Conservation (phyloP, 64 coral and sea anemone species). For the Astreopora myriophthalma region DNA sequence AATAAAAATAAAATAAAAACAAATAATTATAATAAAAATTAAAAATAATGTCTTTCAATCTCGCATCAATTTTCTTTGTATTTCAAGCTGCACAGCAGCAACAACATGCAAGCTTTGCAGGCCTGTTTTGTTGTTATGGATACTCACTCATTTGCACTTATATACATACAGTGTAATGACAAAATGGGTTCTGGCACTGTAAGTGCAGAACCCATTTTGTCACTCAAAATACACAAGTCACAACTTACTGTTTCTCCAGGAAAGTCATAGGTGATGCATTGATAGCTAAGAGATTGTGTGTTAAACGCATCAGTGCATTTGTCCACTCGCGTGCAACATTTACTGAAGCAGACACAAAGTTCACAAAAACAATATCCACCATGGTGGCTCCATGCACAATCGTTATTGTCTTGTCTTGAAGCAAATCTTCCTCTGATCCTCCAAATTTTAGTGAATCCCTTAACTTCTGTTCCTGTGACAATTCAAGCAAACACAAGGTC, state of each 20-base stretch:
- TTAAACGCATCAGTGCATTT: constrained; percentile 72
- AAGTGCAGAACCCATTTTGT: too few relatives aligned
- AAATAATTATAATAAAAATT: too few relatives aligned
- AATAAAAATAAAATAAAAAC: too few relatives aligned
- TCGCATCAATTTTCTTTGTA: too few relatives aligned
- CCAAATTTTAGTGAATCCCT: constrained; percentile 78
- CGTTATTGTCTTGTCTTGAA: constrained; percentile 84
- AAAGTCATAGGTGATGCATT: constrained; percentile 84
- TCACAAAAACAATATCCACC: constrained; percentile 83
- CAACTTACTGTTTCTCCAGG: constrained; percentile 89
- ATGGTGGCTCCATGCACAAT: constrained; percentile 83
- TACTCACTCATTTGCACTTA: too few relatives aligned
- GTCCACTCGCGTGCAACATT: constrained; percentile 74
- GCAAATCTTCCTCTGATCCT: constrained; percentile 62
- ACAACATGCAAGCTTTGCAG: too few relatives aligned
- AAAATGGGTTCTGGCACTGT: too few relatives aligned
- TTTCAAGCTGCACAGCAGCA: too few relatives aligned
- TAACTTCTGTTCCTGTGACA: constrained; percentile 68
- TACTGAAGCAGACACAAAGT: constrained; percentile 77
- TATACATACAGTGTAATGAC: too few relatives aligned
- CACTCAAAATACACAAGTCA: too few relatives aligned
- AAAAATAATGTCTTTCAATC: too few relatives aligned
- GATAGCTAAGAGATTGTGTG: constrained; percentile 79
- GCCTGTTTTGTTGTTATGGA: too few relatives aligned
- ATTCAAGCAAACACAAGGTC: background rate